These are phyloP conservation scores for Crenichthys baileyi DNA, from an alignment of 2,797 vertebrate species.

Conservation along the genomic window DNA sequence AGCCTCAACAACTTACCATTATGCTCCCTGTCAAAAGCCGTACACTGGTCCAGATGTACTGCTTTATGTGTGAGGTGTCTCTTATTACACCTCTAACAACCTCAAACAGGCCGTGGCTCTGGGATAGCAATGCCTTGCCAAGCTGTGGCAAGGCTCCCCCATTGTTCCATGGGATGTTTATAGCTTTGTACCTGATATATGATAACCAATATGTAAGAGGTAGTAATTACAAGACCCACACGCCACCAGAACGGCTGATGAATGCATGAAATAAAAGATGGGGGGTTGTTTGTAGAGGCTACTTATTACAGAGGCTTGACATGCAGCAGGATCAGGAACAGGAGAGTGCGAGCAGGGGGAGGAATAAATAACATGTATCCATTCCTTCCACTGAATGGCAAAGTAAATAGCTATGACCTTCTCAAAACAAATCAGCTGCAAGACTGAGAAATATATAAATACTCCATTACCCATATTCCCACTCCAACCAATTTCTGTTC, in stretches of 20 bases:
- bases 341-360: slow-evolving; percentile 31
- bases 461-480: slow-evolving; percentile 38
- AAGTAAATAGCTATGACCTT: slow-evolving; percentile 69
- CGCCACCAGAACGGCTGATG: slow-evolving; percentile 64
- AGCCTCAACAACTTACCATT: slow-evolving; percentile 70
- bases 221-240: slow-evolving; percentile 80
- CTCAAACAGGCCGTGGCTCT: slow-evolving; percentile 73
- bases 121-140: slow-evolving; percentile 69
- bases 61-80: slow-evolving; percentile 72
- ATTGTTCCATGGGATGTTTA: slow-evolving; percentile 76
- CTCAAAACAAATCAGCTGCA: slow-evolving; percentile 61
- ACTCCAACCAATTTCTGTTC: slow-evolving; percentile 23
- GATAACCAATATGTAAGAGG: slow-evolving; percentile 79
- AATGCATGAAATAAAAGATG: slow-evolving; percentile 79
- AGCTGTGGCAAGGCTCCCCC: slow-evolving; percentile 64
- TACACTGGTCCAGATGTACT: slow-evolving; percentile 70
- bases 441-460: slow-evolving; percentile 55
- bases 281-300: slow-evolving; percentile 59
- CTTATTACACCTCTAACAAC: slow-evolving; percentile 80
- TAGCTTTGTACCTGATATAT: slow-evolving; percentile 77
- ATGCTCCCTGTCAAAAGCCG: slow-evolving; percentile 66
- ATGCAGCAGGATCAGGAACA: slow-evolving; percentile 39
- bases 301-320: slow-evolving; percentile 72
- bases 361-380: slow-evolving; percentile 68
- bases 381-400: slow-evolving; percentile 63